Conservation (phyloP, 2,797 vertebrate species). For the Gambusia yucatana region DNA sequence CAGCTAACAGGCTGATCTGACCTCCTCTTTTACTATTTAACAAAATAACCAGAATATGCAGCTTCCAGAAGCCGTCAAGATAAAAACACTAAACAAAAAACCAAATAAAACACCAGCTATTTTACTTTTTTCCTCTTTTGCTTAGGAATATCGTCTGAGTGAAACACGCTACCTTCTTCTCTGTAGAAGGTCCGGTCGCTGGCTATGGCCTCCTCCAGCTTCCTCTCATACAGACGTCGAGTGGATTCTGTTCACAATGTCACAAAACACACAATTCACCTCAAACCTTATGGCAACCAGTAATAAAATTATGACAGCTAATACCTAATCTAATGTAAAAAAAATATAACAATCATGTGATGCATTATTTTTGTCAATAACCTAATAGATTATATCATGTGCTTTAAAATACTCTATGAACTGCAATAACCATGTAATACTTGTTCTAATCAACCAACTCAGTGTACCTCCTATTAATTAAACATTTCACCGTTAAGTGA, state of each 20-base stretch:
- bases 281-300: neutral
- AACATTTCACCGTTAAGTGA: too few species aligned
- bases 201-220: slow-evolving; percentile 1
- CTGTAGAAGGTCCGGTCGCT: neutral
- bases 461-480: neutral
- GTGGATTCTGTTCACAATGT: neutral
- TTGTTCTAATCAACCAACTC: neutral
- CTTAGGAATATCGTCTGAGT: neutral
- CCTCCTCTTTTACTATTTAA: neutral
- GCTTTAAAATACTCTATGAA: neutral
- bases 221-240: neutral
- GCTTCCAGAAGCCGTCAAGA: neutral
- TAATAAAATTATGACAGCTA: neutral
- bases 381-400: neutral
- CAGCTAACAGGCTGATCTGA: neutral
- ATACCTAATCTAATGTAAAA: neutral
- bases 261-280: neutral
- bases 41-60: neutral
- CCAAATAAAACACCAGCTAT: neutral
- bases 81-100: neutral
- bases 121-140: neutral
- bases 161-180: neutral
- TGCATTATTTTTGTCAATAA: neutral
- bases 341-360: neutral
- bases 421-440: neutral